Percentiles rank a stretch among this genome's conserved stretches.
phyloP scores from a whole-genome alignment of 2,888 invertebrate species.

The Noctuana brunneofusca region DNA sequence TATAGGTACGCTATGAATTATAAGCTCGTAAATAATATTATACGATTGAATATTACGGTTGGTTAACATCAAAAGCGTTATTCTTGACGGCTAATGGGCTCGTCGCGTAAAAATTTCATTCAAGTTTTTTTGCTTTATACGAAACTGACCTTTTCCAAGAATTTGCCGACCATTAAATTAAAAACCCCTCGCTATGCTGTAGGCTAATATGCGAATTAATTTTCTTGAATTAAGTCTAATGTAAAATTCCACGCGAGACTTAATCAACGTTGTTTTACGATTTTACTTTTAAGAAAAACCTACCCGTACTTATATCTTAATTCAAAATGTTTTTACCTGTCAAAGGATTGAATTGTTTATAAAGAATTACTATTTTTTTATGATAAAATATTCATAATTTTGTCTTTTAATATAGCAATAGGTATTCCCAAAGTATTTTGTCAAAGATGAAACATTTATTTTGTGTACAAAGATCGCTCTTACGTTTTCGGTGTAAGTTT shows the following conservation, averaged over 20 bases:
- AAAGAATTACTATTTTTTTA: no score
- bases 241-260: conserved; percentile 13
- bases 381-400: no score
- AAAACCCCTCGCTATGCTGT: conserved; percentile 1
- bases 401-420: no score
- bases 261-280: conserved; percentile 9
- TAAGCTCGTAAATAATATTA: not conserved
- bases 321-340: not conserved
- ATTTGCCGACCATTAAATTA: conserved; percentile 13
- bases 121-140: not conserved
- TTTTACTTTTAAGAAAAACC: conserved; percentile 4
- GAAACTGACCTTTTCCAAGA: conserved; percentile 16
- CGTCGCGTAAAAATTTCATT: conserved; percentile 1
- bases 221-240: conserved; percentile 12
- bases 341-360: not conserved
- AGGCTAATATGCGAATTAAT: conserved; percentile 26
- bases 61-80: not conserved
- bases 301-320: no score
- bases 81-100: conserved; percentile 2
- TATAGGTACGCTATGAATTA: no score
- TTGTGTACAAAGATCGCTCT: not conserved
- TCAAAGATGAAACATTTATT: not conserved
- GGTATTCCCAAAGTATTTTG: no score
- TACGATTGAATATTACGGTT: not conserved
- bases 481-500: not conserved